phyloP scores from a whole-genome alignment of 2,113 vertebrate species.

The Tor tambroides region DNA sequence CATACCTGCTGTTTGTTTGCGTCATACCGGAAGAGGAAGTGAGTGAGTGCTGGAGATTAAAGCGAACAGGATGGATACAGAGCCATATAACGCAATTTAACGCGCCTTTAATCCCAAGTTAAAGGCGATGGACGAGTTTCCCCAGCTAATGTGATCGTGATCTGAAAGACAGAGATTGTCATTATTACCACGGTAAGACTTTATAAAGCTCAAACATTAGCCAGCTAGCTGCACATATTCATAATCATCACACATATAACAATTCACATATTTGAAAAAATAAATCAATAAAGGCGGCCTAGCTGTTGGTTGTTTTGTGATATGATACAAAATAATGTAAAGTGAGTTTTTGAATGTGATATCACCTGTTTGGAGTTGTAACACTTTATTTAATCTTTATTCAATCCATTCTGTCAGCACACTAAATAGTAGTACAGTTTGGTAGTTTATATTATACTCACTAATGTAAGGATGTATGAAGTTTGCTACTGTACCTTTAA shows the following conservation, averaged over 20 bases:
- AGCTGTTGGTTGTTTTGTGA: background rate
- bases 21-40: conserved; percentile 36
- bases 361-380: background rate
- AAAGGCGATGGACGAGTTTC: background rate
- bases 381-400: background rate
- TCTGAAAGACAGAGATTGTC: background rate
- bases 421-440: background rate
- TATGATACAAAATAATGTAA: background rate
- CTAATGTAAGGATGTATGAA: background rate
- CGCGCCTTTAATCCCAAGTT: background rate
- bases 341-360: background rate
- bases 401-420: background rate
- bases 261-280: background rate
- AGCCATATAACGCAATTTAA: background rate
- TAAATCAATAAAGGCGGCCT: background rate
- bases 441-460: background rate
- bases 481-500: background rate
- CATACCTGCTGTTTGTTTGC: background rate
- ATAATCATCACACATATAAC: too few relatives aligned
- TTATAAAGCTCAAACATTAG: background rate
- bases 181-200: conserved; percentile 6
- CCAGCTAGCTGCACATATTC: background rate
- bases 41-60: conserved; percentile 2
- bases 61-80: conserved; percentile 2
- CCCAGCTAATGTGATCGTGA: background rate